These are phyloP conservation scores for Acrocephalus scirpaceus DNA, from an alignment of 2,797 vertebrate species.

Conservation along the genomic window DNA sequence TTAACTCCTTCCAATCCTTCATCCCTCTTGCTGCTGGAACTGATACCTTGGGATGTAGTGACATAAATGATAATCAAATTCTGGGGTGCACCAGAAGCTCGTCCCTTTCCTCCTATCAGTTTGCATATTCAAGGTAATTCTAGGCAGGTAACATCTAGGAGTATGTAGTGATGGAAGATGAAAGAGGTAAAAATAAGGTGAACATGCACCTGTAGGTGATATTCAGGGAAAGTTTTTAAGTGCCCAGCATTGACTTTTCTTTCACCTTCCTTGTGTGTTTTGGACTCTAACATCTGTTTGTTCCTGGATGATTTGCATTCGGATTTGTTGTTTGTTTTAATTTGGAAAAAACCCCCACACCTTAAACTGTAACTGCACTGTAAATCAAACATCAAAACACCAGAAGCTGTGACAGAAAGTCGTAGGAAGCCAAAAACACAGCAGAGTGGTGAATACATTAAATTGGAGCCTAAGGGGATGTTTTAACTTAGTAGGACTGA, in stretches of 20 bases:
- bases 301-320: neutral
- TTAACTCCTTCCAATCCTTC: neutral
- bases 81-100: neutral
- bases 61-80: neutral
- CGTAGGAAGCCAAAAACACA: neutral
- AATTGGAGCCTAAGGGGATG: neutral
- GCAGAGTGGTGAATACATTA: neutral
- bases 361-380: neutral
- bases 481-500: neutral
- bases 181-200: neutral
- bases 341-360: neutral
- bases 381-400: slow-evolving; percentile 1
- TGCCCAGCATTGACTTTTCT: neutral
- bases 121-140: neutral
- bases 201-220: neutral
- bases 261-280: neutral
- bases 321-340: neutral
- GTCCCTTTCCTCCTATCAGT: neutral
- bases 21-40: neutral
- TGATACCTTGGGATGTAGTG: neutral
- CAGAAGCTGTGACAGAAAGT: neutral
- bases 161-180: neutral
- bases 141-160: neutral
- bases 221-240: neutral
- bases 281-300: neutral